Evolutionary conservation across 2,113 vertebrate genomes (phyloP).

Genomic region (Nycticryphes semicollaris): DNA sequence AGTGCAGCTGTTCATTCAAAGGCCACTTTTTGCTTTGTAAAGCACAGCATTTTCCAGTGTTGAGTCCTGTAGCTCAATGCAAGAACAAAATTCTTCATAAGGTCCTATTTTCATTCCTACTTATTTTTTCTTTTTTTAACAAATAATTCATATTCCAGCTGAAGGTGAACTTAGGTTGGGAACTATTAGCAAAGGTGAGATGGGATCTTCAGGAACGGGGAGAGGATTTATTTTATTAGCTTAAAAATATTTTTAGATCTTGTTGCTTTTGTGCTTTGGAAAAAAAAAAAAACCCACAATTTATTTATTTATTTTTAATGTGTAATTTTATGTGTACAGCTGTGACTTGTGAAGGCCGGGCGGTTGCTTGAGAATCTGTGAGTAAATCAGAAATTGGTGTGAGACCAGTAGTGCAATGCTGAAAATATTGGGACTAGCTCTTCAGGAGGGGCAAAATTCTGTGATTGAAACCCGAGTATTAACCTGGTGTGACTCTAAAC

Average conservation of each 20-base stretch:
- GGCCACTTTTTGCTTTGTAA: neutral
- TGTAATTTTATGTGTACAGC: neutral
- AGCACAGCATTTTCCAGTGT: neutral
- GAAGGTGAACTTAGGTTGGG: neutral
- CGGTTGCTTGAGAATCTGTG: neutral
- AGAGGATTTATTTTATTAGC: neutral
- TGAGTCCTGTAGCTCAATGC: neutral
- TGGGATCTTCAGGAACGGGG: neutral
- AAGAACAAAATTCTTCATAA: neutral
- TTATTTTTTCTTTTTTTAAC: neutral
- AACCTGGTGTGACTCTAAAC: neutral
- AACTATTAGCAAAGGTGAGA: neutral
- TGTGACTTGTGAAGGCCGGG: neutral
- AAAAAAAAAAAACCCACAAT: too few relatives aligned
- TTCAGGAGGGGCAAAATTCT: neutral
- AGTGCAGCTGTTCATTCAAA: conserved; percentile 37
- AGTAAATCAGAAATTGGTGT: neutral
- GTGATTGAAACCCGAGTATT: neutral
- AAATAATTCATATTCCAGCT: neutral
- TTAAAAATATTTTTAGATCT: neutral
- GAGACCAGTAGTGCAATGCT: neutral
- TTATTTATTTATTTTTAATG: too few relatives aligned
- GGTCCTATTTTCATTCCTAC: neutral
- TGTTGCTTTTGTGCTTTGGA: neutral
- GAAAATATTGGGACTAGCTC: fast-evolving